A percentile compares a stretch with the other conserved stretches of the same genome.
Evolutionary conservation across 2,797 vertebrate species (phyloP).

Genomic region (Anas acuta): DNA sequence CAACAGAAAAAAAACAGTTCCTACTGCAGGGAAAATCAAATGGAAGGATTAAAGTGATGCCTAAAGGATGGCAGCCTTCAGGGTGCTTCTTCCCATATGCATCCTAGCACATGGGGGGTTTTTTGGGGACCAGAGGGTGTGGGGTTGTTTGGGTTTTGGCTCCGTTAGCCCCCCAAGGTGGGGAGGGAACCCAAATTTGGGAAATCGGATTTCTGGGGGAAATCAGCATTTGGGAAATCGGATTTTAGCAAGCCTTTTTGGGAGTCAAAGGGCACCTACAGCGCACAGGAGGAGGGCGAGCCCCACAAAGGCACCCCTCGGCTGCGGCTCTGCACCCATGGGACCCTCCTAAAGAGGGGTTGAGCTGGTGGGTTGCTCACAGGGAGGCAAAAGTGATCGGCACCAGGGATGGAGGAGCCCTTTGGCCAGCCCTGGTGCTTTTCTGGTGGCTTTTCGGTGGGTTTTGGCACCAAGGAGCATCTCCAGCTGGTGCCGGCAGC

Average conservation of each 20-base stretch:
- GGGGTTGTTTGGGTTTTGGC: not conserved
- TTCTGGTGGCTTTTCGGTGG: too few relatives aligned
- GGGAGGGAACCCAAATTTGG: not conserved
- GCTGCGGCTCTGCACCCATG: rapidly evolving
- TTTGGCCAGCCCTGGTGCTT: not conserved
- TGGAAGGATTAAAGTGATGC: rapidly evolving
- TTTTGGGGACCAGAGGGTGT: rapidly evolving
- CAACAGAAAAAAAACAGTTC: not conserved
- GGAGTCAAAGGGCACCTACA: not conserved
- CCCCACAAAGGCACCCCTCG: not conserved
- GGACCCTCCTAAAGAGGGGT: not conserved
- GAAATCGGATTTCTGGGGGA: not conserved
- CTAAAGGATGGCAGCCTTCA: not conserved
- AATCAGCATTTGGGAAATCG: not conserved
- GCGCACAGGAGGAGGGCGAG: not conserved
- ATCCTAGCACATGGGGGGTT: rapidly evolving
- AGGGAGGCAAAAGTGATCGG: too few relatives aligned
- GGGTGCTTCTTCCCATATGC: rapidly evolving
- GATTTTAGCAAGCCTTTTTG: not conserved
- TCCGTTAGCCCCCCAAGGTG: not conserved
- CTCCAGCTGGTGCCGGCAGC: not conserved
- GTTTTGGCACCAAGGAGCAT: not conserved
- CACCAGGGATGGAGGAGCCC: not conserved
- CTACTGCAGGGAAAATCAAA: too few relatives aligned
- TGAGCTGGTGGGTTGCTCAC: not conserved